Base-by-base conservation (phyloP, 2,113 vertebrate species). In the Reinhardtius hippoglossoides region DNA sequence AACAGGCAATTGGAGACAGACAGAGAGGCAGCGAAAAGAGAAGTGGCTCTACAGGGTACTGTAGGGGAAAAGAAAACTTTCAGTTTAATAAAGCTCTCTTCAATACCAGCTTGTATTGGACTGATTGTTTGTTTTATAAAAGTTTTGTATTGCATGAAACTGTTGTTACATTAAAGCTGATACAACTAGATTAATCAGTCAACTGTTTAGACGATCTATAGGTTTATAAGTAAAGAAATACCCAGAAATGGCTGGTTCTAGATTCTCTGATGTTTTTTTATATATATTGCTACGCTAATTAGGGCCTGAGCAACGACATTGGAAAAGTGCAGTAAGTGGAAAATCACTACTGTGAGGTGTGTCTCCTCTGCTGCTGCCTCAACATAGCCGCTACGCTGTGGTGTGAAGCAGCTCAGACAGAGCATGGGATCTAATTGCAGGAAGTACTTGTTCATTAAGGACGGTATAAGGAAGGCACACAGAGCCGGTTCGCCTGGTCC, bases 251-350 rank as follows among this genome's bases (percentile, higher is more conserved):
- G 9, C 35, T 37, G 35, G 9, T 42, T 42, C 12, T 42, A 12
- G 40, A 10, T 42, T 42, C 40, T 42, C 12, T 42, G 9, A 4
- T 42, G 40, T 42, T 13, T 2, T 42, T 42, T 42, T 42, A 13
- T 42, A 42, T 42, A 13, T 10, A 42, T 42, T 42, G 3, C 0
- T 42, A 13, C 3, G 40, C 10, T 42, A 12, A 42, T 42, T 37
- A 37, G 35, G 35, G 9, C 35, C 35, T 2, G 8, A 9, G 35
- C 35, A 37, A 2, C 2, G 9, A 2, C 35, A 37, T 2, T 37
- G 89, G 87, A 89, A 92, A 90, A 6, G 6, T 1, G 31, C 31
- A 31, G 31, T 7, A 31, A 31, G 31, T 31, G 6, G 31, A 7
- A 31, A 31, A 31, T 31, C 31, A 31, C 5, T 6, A 31, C 31